These are phyloP conservation scores for Glyptemys insculpta DNA, from an alignment of 2,797 vertebrate species.

Conservation along the genomic window DNA sequence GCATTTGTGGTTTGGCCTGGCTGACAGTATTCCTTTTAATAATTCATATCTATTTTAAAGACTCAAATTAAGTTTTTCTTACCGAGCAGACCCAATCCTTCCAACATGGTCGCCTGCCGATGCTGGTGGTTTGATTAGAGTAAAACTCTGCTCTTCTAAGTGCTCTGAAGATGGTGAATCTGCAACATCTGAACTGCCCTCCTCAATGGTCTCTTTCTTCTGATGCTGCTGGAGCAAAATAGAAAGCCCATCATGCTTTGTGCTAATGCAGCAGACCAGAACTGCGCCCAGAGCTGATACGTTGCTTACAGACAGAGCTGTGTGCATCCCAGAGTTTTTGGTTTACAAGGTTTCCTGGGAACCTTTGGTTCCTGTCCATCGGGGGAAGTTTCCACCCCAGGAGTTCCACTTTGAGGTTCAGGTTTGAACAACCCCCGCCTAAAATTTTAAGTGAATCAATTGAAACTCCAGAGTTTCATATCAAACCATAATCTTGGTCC, in stretches of 20 bases:
- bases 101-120: slow-evolving; percentile 74
- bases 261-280: slow-evolving; percentile 9
- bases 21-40: neutral
- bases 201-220: slow-evolving; percentile 28
- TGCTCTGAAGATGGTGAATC: neutral
- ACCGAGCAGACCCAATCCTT: slow-evolving; percentile 80
- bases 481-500: neutral
- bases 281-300: slow-evolving; percentile 10
- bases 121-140: slow-evolving; percentile 18
- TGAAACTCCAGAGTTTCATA: neutral
- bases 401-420: neutral
- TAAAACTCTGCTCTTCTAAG: slow-evolving; percentile 35
- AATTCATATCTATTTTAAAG: neutral
- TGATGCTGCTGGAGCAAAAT: slow-evolving; percentile 63
- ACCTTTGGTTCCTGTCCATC: neutral
- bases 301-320: slow-evolving; percentile 14
- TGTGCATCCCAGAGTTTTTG: neutral
- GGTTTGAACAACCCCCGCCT: neutral
- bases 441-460: neutral
- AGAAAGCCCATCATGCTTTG: slow-evolving; percentile 31
- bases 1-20: slow-evolving; percentile 8
- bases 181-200: neutral
- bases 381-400: neutral
- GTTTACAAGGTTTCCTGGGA: neutral
- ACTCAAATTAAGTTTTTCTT: slow-evolving; percentile 25